phyloP scores from a whole-genome alignment of 2,113 vertebrate genomes.

The Poeciliopsis retropinna region DNA sequence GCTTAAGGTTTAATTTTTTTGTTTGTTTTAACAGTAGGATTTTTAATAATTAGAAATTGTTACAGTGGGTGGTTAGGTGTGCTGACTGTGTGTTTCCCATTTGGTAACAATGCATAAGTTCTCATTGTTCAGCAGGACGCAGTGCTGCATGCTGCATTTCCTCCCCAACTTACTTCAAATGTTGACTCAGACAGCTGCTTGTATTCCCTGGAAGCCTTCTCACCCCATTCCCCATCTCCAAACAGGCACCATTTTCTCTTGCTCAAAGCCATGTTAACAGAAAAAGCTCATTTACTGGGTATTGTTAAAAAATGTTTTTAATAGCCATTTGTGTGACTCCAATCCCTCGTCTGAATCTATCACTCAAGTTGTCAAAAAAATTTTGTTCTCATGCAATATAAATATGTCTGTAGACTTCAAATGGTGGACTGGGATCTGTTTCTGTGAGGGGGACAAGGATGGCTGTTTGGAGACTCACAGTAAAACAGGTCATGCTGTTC shows the following conservation, averaged over 20 bases:
- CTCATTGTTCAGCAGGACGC: conserved; percentile 34
- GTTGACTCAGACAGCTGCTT: conserved; percentile 59
- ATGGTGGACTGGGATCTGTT: conserved; percentile 83
- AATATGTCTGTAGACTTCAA: conserved; percentile 83
- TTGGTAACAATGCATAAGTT: conserved; percentile 17
- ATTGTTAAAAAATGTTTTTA: conserved; percentile 94
- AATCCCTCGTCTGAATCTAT: conserved; percentile 88
- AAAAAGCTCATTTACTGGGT: conserved; percentile 90
- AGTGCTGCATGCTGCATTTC: conserved; percentile 40
- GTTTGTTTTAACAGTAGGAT: background rate
- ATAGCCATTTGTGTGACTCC: conserved; percentile 91
- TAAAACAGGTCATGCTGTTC: conserved; percentile 83
- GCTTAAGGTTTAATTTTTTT: background rate
- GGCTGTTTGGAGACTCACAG: conserved; percentile 75
- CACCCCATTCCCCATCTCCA: conserved; percentile 40
- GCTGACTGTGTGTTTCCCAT: conserved; percentile 33
- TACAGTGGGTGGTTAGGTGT: background rate
- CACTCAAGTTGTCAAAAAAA: conserved; percentile 92
- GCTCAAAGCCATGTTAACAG: conserved; percentile 85
- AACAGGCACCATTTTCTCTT: conserved; percentile 77
- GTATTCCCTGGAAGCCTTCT: conserved; percentile 80
- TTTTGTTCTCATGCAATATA: conserved; percentile 93
- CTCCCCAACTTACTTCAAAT: conserved; percentile 46
- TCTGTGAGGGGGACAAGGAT: conserved; percentile 80
- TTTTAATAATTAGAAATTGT: background rate